Evolutionary conservation across 2,888 invertebrate genomes (phyloP), one percentile per base, ranked within the genome.

Genomic region (Nomada ruficornis): DNA sequence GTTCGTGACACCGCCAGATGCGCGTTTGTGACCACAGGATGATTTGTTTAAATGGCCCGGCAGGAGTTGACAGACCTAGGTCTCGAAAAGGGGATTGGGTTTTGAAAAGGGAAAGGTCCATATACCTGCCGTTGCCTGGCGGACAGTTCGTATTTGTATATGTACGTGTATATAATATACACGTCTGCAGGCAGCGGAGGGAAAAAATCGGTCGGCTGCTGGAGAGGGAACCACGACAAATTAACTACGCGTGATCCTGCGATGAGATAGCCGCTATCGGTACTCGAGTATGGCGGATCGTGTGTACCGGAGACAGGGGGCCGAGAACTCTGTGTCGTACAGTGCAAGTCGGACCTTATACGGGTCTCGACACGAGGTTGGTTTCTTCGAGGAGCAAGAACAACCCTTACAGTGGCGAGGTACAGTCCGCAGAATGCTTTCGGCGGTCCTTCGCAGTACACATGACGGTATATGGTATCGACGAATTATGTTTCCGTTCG

Each of bases 321-420:
- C 76, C 70, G 69, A 60, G 73, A 57, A 63, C 44, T 62, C 68
- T 63, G 78, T 77, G 76, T 79, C 77, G 84, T 81, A 88, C 67
- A 79, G 78, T 79, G 83, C 83, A 80, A 82, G 77, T 84, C 88
- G 85, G 80, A 67, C 90, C 90, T 90, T 90, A 90, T 90, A 90
- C 89, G 89, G 90, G 75, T 73, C 79, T 85, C 82, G 71, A 72
- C 82, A 74, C 80, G 62, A 60, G 57, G 63, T 68, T 75, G 69
- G 55, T 26, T 68, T 65, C 75, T 68, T 64, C 36, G 42, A 47
- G 63, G 62, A 81, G 75, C 87, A 90, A 89, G 89, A 89, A 88
- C 82, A 82, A 86, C 80, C 77, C 75, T 73, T 75, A 57, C 68
- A 67, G 57, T 47, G 47, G 47, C 59, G n/a, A 26, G 23, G 36